Evolutionary conservation across 1,140 invertebrate genomes (phyloP).

Genomic region (Drosophila chauvacae): DNA sequence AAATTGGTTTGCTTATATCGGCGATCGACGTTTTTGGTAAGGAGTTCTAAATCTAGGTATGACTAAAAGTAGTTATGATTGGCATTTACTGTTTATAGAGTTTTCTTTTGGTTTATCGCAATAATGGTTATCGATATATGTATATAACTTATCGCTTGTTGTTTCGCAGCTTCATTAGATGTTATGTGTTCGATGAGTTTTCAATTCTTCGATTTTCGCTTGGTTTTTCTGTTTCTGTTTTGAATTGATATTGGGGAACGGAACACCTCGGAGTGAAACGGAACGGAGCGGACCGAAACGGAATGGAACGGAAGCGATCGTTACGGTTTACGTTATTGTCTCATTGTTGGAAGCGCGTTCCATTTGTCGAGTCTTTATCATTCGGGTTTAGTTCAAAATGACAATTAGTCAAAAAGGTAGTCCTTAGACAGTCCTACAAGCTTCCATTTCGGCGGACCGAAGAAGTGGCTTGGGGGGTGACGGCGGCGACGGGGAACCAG

Average conservation of each 20-base stretch:
- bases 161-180: slow-evolving; percentile 75
- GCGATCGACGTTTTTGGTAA: slow-evolving; percentile 33
- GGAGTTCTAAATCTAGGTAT: slow-evolving; percentile 42
- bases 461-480: slow-evolving; percentile 27
- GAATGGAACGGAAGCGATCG: slow-evolving; percentile 35
- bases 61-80: slow-evolving; percentile 46
- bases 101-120: slow-evolving; percentile 58
- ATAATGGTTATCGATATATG: slow-evolving; percentile 49
- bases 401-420: slow-evolving; percentile 60
- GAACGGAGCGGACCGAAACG: slow-evolving; percentile 31
- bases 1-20: slow-evolving; percentile 30
- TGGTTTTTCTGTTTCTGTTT: slow-evolving; percentile 40
- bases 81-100: slow-evolving; percentile 55
- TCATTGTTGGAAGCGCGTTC: slow-evolving; percentile 31
- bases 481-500: slow-evolving; percentile 1
- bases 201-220: slow-evolving; percentile 41
- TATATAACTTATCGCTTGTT: slow-evolving; percentile 59
- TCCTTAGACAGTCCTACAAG: slow-evolving; percentile 37
- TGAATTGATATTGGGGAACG: slow-evolving; percentile 11
- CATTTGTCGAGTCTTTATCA: slow-evolving; percentile 14
- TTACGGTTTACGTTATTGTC: slow-evolving; percentile 53
- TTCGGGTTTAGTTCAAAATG: slow-evolving; percentile 53
- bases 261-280: slow-evolving; percentile 17
- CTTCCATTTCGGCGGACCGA: slow-evolving; percentile 44
- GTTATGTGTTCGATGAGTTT: slow-evolving; percentile 79